phyloP scores from a whole-genome alignment of 2,888 invertebrate genomes.

The Ennomos erosarius region DNA sequence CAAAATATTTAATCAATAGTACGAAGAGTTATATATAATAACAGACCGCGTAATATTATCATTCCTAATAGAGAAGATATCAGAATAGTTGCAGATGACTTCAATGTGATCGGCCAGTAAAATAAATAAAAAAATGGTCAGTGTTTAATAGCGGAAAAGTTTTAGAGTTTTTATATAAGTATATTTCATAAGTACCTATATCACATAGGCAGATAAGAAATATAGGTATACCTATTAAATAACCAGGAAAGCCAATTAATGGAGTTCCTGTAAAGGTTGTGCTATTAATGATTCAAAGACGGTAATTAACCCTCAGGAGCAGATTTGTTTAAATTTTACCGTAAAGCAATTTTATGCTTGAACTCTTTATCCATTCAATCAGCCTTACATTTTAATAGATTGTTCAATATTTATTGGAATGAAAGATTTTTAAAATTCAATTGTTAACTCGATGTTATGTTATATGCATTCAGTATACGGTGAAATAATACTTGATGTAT shows the following conservation, averaged over 20 bases:
- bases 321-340: conserved; percentile 21
- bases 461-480: conserved; percentile 22
- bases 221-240: background rate
- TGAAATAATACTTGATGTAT: conserved; percentile 31
- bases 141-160: too few species aligned
- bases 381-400: conserved; percentile 28
- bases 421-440: conserved; percentile 26
- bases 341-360: conserved; percentile 24
- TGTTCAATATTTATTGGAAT: conserved; percentile 29
- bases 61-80: too few species aligned
- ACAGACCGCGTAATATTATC: too few species aligned
- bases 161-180: too few species aligned
- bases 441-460: conserved; percentile 26
- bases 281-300: conserved; percentile 13
- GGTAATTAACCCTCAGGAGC: conserved; percentile 18
- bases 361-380: conserved; percentile 27
- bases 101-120: too few species aligned
- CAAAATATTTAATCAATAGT: too few species aligned
- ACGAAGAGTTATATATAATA: too few species aligned
- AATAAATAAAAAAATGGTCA: too few species aligned
- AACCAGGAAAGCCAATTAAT: background rate
- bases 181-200: too few species aligned
- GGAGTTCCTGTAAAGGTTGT: background rate
- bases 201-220: too few species aligned
- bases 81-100: too few species aligned